phyloP scores from a whole-genome alignment of 2,113 vertebrate species.

The Chaetura pelagica region DNA sequence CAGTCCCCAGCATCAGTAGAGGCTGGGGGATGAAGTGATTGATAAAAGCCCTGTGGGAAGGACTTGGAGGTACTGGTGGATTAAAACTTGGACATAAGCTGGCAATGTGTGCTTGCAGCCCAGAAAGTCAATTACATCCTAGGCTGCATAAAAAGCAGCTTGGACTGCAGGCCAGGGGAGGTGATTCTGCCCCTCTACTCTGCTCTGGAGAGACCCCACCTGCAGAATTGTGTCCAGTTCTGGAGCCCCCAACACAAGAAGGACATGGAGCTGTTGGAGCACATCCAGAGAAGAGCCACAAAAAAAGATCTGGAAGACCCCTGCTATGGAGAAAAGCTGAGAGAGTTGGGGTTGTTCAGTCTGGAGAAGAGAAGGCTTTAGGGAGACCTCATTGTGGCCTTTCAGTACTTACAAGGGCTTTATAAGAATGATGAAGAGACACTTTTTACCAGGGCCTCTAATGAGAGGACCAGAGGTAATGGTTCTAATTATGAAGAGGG shows the following conservation, averaged over 20 bases:
- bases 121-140: rapidly evolving
- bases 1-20: background rate
- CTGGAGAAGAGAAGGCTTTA: background rate
- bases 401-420: background rate
- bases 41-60: background rate
- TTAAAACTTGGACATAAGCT: background rate
- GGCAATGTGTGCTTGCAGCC: rapidly evolving
- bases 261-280: background rate
- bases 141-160: background rate
- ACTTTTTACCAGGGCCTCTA: background rate
- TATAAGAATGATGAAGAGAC: background rate
- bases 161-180: background rate
- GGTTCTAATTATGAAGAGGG: background rate
- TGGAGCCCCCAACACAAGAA: background rate
- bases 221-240: background rate
- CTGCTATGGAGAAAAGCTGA: background rate
- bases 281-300: background rate
- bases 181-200: background rate
- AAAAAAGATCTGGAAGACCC: background rate
- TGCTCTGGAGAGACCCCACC: background rate
- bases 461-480: background rate
- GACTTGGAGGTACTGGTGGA: background rate
- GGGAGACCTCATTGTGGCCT: background rate
- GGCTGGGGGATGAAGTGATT: background rate
- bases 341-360: background rate